phyloP scores from a whole-genome alignment of 2,113 vertebrate species.

The Columbina picui region DNA sequence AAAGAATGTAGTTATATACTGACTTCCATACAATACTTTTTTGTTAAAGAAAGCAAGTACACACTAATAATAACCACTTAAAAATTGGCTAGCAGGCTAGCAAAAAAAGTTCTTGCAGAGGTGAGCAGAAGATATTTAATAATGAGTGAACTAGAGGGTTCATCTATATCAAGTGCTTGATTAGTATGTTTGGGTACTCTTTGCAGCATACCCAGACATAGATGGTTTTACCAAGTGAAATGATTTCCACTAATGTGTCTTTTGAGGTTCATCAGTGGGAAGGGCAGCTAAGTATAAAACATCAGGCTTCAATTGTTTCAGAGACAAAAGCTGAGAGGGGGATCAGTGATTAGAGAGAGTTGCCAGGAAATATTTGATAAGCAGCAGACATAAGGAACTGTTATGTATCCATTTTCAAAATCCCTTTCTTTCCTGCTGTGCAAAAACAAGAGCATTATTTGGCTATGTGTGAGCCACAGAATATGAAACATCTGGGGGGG shows the following conservation, averaged over 20 bases:
- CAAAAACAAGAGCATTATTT: constrained; percentile 9
- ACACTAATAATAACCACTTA: background rate
- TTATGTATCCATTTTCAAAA: background rate
- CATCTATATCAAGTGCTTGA: background rate
- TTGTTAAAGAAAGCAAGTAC: background rate
- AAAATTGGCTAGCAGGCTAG: too few relatives aligned
- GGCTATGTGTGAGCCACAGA: constrained; percentile 4
- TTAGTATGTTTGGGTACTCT: background rate
- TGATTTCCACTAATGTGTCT: background rate
- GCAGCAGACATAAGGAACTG: constrained; percentile 30
- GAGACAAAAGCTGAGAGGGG: constrained; percentile 9
- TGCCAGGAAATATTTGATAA: constrained; percentile 56
- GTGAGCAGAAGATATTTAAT: background rate
- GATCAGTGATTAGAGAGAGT: constrained; percentile 19
- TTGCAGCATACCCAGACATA: background rate
- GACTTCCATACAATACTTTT: background rate
- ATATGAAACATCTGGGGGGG: constrained; percentile 36
- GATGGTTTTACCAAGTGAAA: background rate
- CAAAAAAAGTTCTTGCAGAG: background rate
- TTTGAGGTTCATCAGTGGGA: background rate
- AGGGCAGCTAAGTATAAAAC: background rate
- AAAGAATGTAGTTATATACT: background rate
- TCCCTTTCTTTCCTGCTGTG: constrained; percentile 27
- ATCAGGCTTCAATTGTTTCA: constrained; percentile 32
- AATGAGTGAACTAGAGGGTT: background rate